A percentile compares a stretch with the other conserved stretches of the same genome.
Conservation (phyloP, 1,140 invertebrate species). For the Diachasma alloeum region DNA sequence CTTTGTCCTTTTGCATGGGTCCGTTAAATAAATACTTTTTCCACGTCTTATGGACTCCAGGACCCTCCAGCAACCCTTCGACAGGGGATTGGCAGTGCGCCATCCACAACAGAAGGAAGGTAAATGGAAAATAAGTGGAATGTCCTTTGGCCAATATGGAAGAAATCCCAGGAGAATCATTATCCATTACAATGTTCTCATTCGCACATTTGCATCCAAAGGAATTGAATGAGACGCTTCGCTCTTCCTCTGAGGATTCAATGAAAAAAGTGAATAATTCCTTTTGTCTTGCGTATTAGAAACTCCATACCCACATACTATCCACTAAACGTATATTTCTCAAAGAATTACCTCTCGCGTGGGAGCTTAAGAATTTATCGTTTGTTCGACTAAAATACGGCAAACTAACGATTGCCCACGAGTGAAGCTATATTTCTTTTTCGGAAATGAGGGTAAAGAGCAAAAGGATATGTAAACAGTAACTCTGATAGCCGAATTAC, state of each 20-base stretch:
- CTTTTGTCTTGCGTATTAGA: too few species aligned
- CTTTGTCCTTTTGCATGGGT: conserved; percentile 30
- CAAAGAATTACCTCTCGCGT: conserved; percentile 35
- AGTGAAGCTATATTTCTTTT: neutral
- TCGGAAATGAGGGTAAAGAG: neutral
- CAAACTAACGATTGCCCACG: conserved; percentile 28
- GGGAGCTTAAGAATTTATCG: conserved; percentile 42
- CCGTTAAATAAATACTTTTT: conserved; percentile 50
- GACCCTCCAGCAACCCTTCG: neutral
- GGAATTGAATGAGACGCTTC: neutral
- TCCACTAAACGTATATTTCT: neutral
- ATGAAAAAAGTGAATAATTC: too few species aligned
- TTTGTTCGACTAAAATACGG: conserved; percentile 33
- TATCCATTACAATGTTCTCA: neutral
- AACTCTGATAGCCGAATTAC: too few species aligned
- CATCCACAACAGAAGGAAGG: neutral
- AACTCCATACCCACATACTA: conserved; percentile 1
- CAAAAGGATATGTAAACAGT: neutral
- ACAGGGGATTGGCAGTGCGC: conserved; percentile 4
- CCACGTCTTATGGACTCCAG: neutral
- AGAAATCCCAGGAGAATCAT: neutral
- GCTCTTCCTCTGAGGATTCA: neutral
- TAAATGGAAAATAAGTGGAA: neutral
- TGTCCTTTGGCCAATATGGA: neutral
- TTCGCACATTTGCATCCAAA: neutral